Conservation (phyloP, 37 sponge, comb jelly and placozoan species). For the Bolinopsis microptera region DNA sequence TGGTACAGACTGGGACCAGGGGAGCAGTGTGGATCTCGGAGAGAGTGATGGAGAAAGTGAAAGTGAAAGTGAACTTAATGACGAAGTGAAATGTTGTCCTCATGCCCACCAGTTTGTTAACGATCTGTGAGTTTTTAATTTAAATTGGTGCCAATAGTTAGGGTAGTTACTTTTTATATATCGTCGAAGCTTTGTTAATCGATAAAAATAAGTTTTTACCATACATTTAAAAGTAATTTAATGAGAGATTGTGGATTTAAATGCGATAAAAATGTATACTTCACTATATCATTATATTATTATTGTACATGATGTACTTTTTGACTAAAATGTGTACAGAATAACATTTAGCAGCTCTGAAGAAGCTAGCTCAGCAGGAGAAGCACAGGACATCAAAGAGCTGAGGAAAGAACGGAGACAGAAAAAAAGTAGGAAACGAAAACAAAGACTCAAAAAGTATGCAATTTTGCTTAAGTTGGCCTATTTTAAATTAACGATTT, state of each 20-base stretch:
- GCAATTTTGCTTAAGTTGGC: too few relatives aligned
- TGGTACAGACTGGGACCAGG: too few relatives aligned
- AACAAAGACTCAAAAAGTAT: conserved; percentile 13
- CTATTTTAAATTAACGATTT: too few relatives aligned
- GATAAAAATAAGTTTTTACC: too few relatives aligned
- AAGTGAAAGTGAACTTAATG: neutral
- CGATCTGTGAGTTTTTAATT: conserved; percentile 52
- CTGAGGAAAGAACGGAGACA: neutral
- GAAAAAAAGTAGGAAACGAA: neutral
- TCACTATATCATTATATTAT: too few relatives aligned
- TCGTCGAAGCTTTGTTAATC: too few relatives aligned
- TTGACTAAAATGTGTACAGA: conserved; percentile 29
- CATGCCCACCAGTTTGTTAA: conserved; percentile 8
- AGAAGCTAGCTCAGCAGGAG: neutral
- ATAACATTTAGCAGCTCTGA: conserved; percentile 25
- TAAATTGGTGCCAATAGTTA: too few relatives aligned
- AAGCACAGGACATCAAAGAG: neutral
- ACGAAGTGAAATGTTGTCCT: neutral
- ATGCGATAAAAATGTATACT: too few relatives aligned
- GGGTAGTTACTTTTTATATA: too few relatives aligned
- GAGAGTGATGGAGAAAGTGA: neutral
- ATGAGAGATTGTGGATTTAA: too few relatives aligned
- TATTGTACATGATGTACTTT: neutral
- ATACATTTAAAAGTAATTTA: too few relatives aligned
- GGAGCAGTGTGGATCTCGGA: neutral